These are phyloP conservation scores for Tenthredo scrophulariae DNA, from an alignment of 2,888 invertebrate genomes.

Conservation along the genomic window DNA sequence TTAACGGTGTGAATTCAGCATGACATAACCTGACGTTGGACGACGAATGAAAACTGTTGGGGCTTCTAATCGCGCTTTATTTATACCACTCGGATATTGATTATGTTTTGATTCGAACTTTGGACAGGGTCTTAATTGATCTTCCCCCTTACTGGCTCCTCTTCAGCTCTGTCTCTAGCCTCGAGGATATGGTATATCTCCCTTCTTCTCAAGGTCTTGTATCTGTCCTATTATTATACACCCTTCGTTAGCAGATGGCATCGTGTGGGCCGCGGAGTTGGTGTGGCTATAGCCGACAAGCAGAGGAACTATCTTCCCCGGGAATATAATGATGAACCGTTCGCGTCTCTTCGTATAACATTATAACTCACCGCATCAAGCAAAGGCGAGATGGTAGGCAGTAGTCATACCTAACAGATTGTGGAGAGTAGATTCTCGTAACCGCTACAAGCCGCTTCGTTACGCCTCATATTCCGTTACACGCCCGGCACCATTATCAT, in stretches of 20 bases:
- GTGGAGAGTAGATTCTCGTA: constrained; percentile 21
- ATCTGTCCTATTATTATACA: not conserved
- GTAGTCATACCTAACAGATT: constrained; percentile 1
- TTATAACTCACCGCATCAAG: constrained; percentile 17
- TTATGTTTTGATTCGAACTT: not conserved
- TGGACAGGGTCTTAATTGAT: not conserved
- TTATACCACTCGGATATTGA: not conserved
- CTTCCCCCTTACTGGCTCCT: not conserved
- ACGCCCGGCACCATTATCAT: constrained; percentile 40
- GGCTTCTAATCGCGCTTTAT: not conserved
- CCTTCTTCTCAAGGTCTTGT: constrained; percentile 4
- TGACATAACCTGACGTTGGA: not conserved
- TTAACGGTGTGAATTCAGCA: not conserved
- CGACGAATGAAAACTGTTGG: not conserved
- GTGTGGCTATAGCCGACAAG: not conserved
- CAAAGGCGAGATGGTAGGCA: not conserved
- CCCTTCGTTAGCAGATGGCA: constrained; percentile 32
- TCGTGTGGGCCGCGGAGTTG: not conserved
- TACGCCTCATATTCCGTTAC: constrained; percentile 46
- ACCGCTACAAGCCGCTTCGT: constrained; percentile 32
- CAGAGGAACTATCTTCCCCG: constrained; percentile 28
- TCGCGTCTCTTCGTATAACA: constrained; percentile 18
- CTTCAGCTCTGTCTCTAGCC: not conserved
- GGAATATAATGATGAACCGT: constrained; percentile 35
- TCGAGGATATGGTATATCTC: not conserved